These are phyloP conservation scores for Trichechus manatus DNA, from an alignment of 2,113 vertebrate genomes.

Conservation along the genomic window DNA sequence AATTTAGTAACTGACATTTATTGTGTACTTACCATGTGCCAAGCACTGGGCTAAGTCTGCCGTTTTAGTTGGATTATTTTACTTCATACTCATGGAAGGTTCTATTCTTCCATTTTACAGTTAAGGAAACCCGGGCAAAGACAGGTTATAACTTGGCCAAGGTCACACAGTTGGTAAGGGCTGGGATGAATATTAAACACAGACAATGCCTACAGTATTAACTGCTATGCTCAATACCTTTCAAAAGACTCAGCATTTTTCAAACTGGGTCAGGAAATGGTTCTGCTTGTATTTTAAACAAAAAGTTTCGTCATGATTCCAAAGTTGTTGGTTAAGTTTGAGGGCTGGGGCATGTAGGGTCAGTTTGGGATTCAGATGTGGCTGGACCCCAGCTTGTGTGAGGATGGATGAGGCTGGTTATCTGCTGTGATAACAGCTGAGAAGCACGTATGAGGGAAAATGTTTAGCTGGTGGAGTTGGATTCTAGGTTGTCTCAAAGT, in stretches of 20 bases:
- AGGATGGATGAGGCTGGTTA: not conserved
- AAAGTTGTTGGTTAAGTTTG: not conserved
- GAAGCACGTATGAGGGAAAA: not conserved
- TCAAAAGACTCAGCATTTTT: not conserved
- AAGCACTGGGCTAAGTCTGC: not conserved
- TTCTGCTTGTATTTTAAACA: slow-evolving; percentile 25
- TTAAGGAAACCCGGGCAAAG: not conserved
- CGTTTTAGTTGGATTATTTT: not conserved
- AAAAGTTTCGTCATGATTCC: slow-evolving; percentile 10
- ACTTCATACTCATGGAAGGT: not conserved
- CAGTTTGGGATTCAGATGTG: not conserved
- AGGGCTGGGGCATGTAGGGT: not conserved
- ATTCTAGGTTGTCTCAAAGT: slow-evolving; percentile 37
- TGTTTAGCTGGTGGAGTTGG: not conserved
- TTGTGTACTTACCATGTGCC: not conserved
- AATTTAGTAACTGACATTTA: not conserved
- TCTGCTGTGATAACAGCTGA: not conserved
- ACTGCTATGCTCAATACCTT: not conserved
- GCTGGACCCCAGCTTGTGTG: not conserved
- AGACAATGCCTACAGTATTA: not conserved
- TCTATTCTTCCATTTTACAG: not conserved
- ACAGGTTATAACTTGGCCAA: not conserved
- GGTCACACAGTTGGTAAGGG: not conserved
- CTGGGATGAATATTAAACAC: not conserved
- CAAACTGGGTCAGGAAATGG: not conserved